A percentile compares a stretch with the other conserved stretches of the same genome.
These are phyloP conservation scores for Porites cylindrica DNA, from an alignment of 92 coral and sea anemone genomes.

Conservation along the genomic window DNA sequence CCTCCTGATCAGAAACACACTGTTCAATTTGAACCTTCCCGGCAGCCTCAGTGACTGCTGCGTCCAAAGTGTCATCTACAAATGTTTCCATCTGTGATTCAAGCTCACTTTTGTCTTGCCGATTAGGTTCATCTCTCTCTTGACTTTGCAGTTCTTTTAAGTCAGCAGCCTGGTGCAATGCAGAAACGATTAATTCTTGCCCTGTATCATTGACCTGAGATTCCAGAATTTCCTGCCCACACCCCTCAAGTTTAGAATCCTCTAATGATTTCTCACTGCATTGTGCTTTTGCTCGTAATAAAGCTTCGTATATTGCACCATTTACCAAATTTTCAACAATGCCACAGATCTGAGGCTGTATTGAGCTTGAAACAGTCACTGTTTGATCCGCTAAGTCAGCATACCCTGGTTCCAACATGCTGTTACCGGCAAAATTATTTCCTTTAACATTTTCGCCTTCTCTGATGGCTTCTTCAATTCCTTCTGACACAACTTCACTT, in stretches of 20 bases:
- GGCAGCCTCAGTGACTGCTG: constrained; percentile 26
- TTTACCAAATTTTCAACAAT: constrained; percentile 87
- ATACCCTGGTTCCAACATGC: not conserved
- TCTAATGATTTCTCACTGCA: not conserved
- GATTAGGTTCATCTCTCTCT: not conserved
- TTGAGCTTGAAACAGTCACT: constrained; percentile 42
- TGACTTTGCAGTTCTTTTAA: constrained; percentile 1
- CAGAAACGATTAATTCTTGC: constrained; percentile 28
- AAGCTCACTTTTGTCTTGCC: constrained; percentile 16
- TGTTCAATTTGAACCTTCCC: constrained; percentile 32
- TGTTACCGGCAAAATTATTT: not conserved
- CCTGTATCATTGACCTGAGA: constrained; percentile 30
- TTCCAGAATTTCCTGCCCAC: constrained; percentile 26
- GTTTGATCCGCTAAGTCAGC: constrained; percentile 39
- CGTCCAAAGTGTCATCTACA: constrained; percentile 16
- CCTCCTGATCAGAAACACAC: not conserved
- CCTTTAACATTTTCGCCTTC: not conserved
- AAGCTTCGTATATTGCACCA: constrained; percentile 87
- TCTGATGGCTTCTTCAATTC: constrained; percentile 58
- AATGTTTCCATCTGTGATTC: constrained; percentile 14
- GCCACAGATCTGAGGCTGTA: constrained; percentile 78
- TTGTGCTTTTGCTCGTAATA: constrained; percentile 56
- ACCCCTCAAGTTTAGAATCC: constrained; percentile 12
- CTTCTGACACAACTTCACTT: constrained; percentile 72
- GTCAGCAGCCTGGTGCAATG: constrained; percentile 35